Evolutionary conservation across 2,113 vertebrate genomes (phyloP).

Genomic region (Psophia crepitans): DNA sequence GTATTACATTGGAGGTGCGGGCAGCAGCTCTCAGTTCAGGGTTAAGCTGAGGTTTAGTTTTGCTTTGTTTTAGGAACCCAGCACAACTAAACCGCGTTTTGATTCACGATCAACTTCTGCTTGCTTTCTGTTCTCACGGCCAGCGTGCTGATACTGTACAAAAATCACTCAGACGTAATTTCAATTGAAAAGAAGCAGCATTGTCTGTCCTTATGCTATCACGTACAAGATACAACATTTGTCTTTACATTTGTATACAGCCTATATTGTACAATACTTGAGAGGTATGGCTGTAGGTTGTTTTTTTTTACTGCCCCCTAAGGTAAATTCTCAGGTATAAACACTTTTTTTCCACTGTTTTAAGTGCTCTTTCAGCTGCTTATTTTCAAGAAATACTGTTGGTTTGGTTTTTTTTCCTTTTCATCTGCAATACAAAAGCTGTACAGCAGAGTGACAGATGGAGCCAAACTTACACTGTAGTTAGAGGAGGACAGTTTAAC

Average conservation of each 20-base stretch:
- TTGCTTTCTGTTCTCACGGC: neutral
- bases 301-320: neutral
- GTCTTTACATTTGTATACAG: neutral
- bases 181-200: neutral
- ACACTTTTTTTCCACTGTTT: neutral
- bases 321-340: neutral
- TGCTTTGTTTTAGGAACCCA: neutral
- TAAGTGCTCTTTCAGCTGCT: neutral
- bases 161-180: neutral
- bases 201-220: neutral
- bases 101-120: neutral
- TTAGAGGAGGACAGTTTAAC: neutral
- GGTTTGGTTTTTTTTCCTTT: neutral
- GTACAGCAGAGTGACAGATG: neutral
- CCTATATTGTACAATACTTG: neutral
- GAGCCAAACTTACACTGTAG: neutral
- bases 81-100: neutral
- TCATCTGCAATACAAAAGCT: neutral
- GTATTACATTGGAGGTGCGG: neutral
- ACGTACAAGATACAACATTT: neutral
- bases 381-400: neutral
- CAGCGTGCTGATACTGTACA: neutral
- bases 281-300: neutral
- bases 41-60: neutral
- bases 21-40: neutral